These are phyloP conservation scores for Thymelicus acteon DNA, from an alignment of 2,888 invertebrate genomes.

Conservation along the genomic window DNA sequence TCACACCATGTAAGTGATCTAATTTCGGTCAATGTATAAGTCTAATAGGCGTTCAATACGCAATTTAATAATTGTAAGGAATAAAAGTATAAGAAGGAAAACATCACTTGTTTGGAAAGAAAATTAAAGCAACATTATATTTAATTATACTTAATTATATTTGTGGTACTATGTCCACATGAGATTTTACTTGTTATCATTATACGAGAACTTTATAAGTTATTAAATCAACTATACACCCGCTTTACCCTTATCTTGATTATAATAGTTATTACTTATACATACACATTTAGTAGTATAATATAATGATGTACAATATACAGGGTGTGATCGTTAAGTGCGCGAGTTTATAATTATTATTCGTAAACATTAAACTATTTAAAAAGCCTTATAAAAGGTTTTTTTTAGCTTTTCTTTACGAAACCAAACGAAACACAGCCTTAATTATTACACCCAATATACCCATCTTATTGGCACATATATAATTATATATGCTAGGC, in stretches of 20 bases:
- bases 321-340: not conserved
- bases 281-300: not conserved
- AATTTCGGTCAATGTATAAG: constrained; percentile 9
- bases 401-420: too few relatives aligned
- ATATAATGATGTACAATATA: not conserved
- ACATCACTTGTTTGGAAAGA: constrained; percentile 30
- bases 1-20: not conserved
- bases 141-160: constrained; percentile 4
- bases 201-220: constrained; percentile 27
- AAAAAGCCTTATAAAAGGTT: too few relatives aligned
- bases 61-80: not conserved
- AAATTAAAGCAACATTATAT: constrained; percentile 10
- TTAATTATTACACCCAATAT: not conserved
- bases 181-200: constrained; percentile 6
- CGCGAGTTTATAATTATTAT: too few relatives aligned
- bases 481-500: constrained; percentile 3
- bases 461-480: not conserved
- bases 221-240: constrained; percentile 17
- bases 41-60: not conserved
- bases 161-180: constrained; percentile 8
- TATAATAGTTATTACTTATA: constrained; percentile 1
- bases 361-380: too few relatives aligned
- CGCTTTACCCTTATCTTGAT: constrained; percentile 11
- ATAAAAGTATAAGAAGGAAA: not conserved
- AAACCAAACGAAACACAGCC: not conserved